A percentile compares a stretch with the other conserved stretches of the same genome.
Conservation (phyloP, 2,113 vertebrate genomes). For the Brevimyrus niger region DNA sequence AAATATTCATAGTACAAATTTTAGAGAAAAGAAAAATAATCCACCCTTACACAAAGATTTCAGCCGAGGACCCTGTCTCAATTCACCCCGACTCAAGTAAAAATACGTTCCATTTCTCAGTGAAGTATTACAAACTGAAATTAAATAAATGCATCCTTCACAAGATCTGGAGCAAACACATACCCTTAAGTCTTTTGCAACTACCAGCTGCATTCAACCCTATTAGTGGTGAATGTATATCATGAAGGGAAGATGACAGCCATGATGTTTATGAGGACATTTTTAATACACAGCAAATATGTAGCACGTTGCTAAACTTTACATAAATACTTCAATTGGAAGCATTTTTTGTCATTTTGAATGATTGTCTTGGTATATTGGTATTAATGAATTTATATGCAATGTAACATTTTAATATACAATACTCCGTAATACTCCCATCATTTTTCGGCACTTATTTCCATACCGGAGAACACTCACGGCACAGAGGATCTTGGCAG, state of each 20-base stretch:
- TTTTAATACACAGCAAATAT: not conserved
- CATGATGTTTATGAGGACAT: not conserved
- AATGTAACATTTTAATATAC: not conserved
- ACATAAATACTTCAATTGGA: not conserved
- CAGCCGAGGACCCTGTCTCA: not conserved
- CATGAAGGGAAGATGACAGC: not conserved
- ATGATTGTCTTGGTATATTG: not conserved
- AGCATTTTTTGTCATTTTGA: not conserved
- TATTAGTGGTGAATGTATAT: not conserved
- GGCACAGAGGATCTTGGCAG: not conserved
- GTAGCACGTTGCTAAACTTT: not conserved
- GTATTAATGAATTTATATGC: not conserved
- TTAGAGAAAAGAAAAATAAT: not conserved
- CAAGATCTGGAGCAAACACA: conserved; percentile 13
- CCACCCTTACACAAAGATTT: not conserved
- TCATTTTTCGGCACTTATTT: not conserved
- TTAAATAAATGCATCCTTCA: not conserved
- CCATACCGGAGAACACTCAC: not conserved
- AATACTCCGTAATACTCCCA: not conserved
- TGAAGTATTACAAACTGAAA: not conserved
- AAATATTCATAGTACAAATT: not conserved
- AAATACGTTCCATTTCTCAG: not conserved
- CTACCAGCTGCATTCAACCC: not conserved
- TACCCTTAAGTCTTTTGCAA: not conserved
- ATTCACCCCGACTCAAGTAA: not conserved